These are phyloP conservation scores for Sebastes reedi DNA, from an alignment of 2,797 vertebrate genomes.

Conservation along the genomic window DNA sequence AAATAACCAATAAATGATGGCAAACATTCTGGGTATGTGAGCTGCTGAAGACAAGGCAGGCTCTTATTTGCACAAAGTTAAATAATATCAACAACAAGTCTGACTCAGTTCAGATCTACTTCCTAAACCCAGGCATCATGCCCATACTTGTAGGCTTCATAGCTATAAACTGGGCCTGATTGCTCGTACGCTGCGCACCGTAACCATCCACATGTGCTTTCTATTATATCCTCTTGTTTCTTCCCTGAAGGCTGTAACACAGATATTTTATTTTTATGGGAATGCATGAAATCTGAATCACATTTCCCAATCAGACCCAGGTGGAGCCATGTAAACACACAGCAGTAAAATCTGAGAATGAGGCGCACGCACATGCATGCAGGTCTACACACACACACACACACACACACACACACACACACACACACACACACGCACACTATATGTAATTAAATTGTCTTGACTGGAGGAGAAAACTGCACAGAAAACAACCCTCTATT, in stretches of 20 bases:
- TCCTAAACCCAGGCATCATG: conserved; percentile 2
- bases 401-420: background rate
- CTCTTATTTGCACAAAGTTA: conserved; percentile 16
- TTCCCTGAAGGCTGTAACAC: conserved; percentile 55
- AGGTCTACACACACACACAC: background rate
- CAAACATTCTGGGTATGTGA: background rate
- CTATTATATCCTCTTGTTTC: conserved; percentile 66
- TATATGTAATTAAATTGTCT: conserved; percentile 20
- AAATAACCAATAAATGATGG: background rate
- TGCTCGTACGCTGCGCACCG: conserved; percentile 27
- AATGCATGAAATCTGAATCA: conserved; percentile 73
- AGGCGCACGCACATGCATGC: background rate
- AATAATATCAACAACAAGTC: conserved; percentile 19
- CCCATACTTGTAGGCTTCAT: background rate
- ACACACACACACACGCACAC: background rate
- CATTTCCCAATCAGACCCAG: conserved; percentile 70
- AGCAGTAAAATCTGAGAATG: conserved; percentile 42
- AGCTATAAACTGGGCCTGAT: conserved; percentile 31
- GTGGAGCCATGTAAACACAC: conserved; percentile 64
- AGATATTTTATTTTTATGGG: conserved; percentile 76
- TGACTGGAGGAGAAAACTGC: conserved; percentile 14
- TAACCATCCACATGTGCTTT: conserved; percentile 73
- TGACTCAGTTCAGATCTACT: conserved; percentile 9
- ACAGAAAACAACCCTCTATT: conserved; percentile 53
- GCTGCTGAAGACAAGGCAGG: conserved; percentile 24